Evolutionary conservation across 1,140 invertebrate genomes (phyloP).

Genomic region (Bactericera cockerelli): DNA sequence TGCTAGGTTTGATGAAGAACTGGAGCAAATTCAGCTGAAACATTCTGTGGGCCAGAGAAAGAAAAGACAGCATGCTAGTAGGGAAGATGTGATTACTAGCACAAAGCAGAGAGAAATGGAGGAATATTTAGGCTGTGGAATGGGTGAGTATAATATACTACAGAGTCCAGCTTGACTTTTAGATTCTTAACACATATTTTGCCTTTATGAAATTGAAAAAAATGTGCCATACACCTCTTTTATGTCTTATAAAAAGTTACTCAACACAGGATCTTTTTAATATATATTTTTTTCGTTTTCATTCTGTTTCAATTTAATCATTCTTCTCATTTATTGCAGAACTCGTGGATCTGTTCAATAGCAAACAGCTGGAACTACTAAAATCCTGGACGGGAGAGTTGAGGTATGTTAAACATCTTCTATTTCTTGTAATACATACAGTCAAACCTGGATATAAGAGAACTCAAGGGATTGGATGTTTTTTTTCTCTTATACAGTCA

Average conservation of each 20-base stretch:
- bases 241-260: no score
- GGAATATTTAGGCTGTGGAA: slow-evolving; percentile 53
- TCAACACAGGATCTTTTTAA: no score
- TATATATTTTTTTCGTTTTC: no score
- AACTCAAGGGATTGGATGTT: no score
- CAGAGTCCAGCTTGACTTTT: not conserved
- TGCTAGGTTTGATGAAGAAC: slow-evolving; percentile 52
- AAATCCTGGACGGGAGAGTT: slow-evolving; percentile 49
- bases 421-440: no score
- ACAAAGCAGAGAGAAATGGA: slow-evolving; percentile 47
- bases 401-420: no score
- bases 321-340: no score
- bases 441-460: no score
- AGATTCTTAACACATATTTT: slow-evolving; percentile 16
- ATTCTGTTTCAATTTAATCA: no score
- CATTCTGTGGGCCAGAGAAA: slow-evolving; percentile 50
- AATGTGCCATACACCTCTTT: no score
- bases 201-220: no score
- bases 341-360: slow-evolving; percentile 38
- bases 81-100: slow-evolving; percentile 54
- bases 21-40: slow-evolving; percentile 55
- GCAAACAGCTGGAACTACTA: slow-evolving; percentile 38
- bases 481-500: no score
- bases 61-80: slow-evolving; percentile 49
- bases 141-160: slow-evolving; percentile 35